A percentile compares a stretch with the other conserved stretches of the same genome.
Conservation (phyloP, 2,113 vertebrate genomes). For the Piliocolobus tephrosceles region DNA sequence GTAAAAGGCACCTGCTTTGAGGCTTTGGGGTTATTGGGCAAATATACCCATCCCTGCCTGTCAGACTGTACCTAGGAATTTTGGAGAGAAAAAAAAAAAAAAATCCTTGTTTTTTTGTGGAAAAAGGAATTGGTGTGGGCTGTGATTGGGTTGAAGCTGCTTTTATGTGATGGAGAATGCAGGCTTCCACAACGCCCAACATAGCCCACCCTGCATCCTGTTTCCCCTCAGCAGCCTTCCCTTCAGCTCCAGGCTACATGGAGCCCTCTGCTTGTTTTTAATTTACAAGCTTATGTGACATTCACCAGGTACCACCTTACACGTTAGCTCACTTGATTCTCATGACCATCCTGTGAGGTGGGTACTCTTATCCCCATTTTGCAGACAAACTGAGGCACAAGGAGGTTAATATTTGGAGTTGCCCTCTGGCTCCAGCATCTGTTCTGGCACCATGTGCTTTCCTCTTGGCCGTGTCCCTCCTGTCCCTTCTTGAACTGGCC, state of each 20-base stretch:
- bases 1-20: not conserved
- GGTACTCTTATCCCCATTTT: not conserved
- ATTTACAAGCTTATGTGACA: not conserved
- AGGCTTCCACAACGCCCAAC: not conserved
- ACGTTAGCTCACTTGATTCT: not conserved
- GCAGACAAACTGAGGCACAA: not conserved
- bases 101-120: not conserved
- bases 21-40: not conserved
- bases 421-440: not conserved
- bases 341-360: not conserved
- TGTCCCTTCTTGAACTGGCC: not conserved
- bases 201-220: not conserved
- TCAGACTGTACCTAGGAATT: not conserved
- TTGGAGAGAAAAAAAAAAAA: not conserved
- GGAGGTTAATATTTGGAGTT: not conserved
- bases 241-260: not conserved
- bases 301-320: not conserved
- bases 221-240: not conserved
- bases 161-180: not conserved
- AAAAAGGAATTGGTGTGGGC: not conserved
- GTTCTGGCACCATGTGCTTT: not conserved
- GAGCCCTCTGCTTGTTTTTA: not conserved
- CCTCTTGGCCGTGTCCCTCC: rapidly evolving
- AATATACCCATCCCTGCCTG: not conserved
- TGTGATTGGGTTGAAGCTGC: not conserved